Evolutionary conservation across 1,140 invertebrate genomes (phyloP).

Genomic region (Drosophila guanche): DNA sequence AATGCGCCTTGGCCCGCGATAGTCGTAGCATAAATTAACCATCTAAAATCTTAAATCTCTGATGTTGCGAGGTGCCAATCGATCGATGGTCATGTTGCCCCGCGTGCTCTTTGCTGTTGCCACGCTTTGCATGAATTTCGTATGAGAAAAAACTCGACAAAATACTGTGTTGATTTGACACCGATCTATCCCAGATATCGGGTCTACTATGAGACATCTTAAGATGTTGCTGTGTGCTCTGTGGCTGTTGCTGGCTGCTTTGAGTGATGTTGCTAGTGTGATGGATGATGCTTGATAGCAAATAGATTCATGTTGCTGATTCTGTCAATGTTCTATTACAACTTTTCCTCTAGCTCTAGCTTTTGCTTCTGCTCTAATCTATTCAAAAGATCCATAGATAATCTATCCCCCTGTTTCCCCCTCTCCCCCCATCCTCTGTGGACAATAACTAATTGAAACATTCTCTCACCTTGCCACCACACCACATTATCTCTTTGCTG

Average conservation of each 20-base stretch:
- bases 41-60: conserved; percentile 51
- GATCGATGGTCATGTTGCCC: conserved; percentile 28
- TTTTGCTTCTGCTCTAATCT: too few relatives aligned
- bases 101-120: conserved; percentile 20
- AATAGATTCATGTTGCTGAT: too few relatives aligned
- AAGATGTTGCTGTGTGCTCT: background rate
- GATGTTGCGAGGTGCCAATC: conserved; percentile 19
- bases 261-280: too few relatives aligned
- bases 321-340: too few relatives aligned
- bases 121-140: conserved; percentile 26
- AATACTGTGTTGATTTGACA: conserved; percentile 69
- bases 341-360: too few relatives aligned
- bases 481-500: conserved; percentile 14
- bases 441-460: conserved; percentile 58
- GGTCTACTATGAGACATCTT: conserved; percentile 7
- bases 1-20: conserved; percentile 43
- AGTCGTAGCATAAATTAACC: conserved; percentile 73
- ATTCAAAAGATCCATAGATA: background rate
- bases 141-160: conserved; percentile 27
- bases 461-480: conserved; percentile 50
- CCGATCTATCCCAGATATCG: conserved; percentile 49
- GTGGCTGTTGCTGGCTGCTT: too few relatives aligned
- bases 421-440: background rate
- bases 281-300: too few relatives aligned
- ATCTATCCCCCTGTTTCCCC: background rate